Conservation (phyloP, 2,888 invertebrate species). For the Eucriotettix oculatus region DNA sequence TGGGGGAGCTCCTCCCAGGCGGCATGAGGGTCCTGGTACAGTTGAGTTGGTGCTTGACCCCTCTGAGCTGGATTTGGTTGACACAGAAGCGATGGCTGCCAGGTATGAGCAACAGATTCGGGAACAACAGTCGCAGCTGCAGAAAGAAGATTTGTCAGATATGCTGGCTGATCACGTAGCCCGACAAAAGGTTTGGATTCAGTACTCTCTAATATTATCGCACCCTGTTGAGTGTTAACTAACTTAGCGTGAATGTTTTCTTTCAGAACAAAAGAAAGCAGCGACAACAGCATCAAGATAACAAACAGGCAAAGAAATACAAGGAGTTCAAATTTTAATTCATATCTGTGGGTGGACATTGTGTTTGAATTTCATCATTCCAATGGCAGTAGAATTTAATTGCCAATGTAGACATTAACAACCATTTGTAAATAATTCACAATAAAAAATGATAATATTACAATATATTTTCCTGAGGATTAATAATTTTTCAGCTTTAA, state of each 20-base stretch:
- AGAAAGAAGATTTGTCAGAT: constrained; percentile 90
- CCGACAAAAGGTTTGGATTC: constrained; percentile 62
- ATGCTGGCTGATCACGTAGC: constrained; percentile 98
- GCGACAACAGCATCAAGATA: constrained; percentile 69
- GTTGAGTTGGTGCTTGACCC: constrained; percentile 95
- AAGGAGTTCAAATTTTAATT: constrained; percentile 91
- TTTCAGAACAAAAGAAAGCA: constrained; percentile 83
- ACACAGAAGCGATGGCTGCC: constrained; percentile 89
- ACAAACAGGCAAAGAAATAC: constrained; percentile 89
- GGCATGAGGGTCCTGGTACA: constrained; percentile 41
- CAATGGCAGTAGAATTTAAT: no score
- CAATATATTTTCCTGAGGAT: no score
- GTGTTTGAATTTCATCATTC: no score
- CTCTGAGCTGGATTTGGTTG: constrained; percentile 82
- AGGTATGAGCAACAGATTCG: constrained; percentile 92
- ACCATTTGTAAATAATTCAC: no score
- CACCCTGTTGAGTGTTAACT: background rate
- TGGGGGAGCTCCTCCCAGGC: constrained; percentile 22
- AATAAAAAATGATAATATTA: no score
- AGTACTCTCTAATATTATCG: background rate
- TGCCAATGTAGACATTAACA: no score
- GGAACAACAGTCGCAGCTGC: constrained; percentile 75
- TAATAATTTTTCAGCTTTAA: no score
- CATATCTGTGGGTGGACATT: background rate
- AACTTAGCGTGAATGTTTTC: background rate